Percentiles rank a stretch among this genome's conserved stretches.
Evolutionary conservation across 2,113 vertebrate species (phyloP).

Genomic region (Mastomys coucha): DNA sequence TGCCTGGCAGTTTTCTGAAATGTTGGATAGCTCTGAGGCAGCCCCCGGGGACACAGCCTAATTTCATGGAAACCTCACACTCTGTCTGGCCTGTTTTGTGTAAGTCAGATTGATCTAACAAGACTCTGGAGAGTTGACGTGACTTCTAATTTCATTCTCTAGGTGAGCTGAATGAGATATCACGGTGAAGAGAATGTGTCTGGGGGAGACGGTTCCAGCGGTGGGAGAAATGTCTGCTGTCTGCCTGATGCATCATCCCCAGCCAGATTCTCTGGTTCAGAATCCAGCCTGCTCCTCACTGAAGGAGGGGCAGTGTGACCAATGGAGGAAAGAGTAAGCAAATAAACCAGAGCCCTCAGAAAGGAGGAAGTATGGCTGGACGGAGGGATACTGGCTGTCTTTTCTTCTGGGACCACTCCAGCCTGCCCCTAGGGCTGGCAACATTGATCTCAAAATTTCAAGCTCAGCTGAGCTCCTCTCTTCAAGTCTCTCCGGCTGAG

Average conservation of each 20-base stretch:
- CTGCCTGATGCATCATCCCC: background rate
- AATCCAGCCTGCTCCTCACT: background rate
- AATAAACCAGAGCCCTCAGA: background rate
- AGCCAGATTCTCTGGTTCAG: background rate
- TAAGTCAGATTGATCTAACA: constrained; percentile 85
- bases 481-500: background rate
- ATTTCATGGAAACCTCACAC: constrained; percentile 83
- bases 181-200: constrained; percentile 61
- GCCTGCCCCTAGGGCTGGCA: background rate
- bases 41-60: constrained; percentile 80
- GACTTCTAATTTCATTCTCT: constrained; percentile 86
- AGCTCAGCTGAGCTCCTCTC: background rate
- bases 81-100: constrained; percentile 83
- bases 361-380: background rate
- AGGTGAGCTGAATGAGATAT: constrained; percentile 80
- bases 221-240: constrained; percentile 26
- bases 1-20: constrained; percentile 81
- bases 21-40: constrained; percentile 78
- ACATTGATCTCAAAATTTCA: background rate
- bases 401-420: background rate
- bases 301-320: background rate
- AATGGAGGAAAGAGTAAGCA: background rate
- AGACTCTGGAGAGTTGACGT: constrained; percentile 83
- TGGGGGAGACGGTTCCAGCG: background rate
- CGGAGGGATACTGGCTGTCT: background rate